Conservation (phyloP, 2,888 invertebrate genomes). For the Periphyllus acericola region DNA sequence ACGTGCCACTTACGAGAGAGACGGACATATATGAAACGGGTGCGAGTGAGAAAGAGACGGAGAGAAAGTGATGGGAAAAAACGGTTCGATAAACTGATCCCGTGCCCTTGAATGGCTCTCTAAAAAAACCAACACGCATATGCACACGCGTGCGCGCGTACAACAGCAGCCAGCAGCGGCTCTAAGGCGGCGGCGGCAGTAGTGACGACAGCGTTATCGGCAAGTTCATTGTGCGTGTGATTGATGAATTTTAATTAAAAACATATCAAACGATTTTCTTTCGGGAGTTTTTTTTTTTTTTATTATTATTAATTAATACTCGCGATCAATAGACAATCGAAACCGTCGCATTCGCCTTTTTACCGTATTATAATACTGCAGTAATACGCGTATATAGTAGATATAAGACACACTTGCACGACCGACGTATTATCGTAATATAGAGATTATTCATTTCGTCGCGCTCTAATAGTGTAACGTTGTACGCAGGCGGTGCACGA, state of each 20-base stretch:
- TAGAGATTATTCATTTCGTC: not conserved
- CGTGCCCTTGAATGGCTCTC: constrained; percentile 49
- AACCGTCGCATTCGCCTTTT: constrained; percentile 1
- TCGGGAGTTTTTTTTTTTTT: not conserved
- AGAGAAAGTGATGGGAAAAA: constrained; percentile 24
- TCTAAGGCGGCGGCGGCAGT: not conserved
- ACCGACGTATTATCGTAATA: not conserved
- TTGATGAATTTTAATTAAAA: constrained; percentile 55
- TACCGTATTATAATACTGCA: not conserved
- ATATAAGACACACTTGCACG: not conserved
- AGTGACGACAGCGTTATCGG: constrained; percentile 16
- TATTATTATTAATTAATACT: constrained; percentile 16
- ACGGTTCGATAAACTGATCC: constrained; percentile 54
- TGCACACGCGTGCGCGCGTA: not conserved
- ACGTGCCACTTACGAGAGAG: no score
- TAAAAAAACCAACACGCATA: constrained; percentile 18
- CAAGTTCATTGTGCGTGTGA: constrained; percentile 45
- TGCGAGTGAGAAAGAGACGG: not conserved
- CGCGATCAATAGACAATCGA: not conserved
- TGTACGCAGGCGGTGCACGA: not conserved
- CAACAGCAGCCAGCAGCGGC: not conserved
- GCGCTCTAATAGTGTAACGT: not conserved
- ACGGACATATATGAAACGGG: not conserved
- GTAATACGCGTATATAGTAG: not conserved
- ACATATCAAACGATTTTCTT: constrained; percentile 7